Evolutionary conservation across 2,797 vertebrate genomes (phyloP).

Genomic region (Coluber constrictor): DNA sequence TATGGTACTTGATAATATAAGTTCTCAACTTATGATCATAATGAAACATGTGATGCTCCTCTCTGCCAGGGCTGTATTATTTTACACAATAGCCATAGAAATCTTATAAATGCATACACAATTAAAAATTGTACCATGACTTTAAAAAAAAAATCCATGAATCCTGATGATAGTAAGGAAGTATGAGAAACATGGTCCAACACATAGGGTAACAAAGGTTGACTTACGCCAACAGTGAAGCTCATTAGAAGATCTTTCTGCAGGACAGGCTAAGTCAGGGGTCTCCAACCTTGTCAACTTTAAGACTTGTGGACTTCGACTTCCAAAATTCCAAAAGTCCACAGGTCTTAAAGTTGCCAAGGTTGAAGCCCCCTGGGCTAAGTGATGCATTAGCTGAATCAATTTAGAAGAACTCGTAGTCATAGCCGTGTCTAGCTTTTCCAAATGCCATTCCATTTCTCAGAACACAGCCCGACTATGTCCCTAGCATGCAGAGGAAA

Average conservation of each 20-base stretch:
- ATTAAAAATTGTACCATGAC: neutral
- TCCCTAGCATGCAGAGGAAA: neutral
- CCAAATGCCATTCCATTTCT: neutral
- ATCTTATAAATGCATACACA: neutral
- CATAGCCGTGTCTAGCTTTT: neutral
- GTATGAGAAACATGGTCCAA: neutral
- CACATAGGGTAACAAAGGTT: neutral
- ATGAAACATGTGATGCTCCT: neutral
- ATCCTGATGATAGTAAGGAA: neutral
- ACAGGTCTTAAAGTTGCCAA: no score
- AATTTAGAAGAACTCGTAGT: neutral
- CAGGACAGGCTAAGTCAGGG: neutral
- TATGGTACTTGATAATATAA: neutral
- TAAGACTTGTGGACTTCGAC: no score
- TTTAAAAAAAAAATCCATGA: neutral
- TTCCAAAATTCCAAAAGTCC: no score
- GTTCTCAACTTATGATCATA: neutral
- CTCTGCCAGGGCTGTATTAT: neutral
- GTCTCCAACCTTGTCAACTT: no score
- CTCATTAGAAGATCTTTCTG: neutral
- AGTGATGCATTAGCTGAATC: neutral
- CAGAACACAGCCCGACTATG: neutral
- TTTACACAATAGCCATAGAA: neutral
- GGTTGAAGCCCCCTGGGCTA: neutral
- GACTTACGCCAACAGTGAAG: neutral